phyloP scores from a whole-genome alignment of 2,113 vertebrate species.

The Butorides virescens region DNA sequence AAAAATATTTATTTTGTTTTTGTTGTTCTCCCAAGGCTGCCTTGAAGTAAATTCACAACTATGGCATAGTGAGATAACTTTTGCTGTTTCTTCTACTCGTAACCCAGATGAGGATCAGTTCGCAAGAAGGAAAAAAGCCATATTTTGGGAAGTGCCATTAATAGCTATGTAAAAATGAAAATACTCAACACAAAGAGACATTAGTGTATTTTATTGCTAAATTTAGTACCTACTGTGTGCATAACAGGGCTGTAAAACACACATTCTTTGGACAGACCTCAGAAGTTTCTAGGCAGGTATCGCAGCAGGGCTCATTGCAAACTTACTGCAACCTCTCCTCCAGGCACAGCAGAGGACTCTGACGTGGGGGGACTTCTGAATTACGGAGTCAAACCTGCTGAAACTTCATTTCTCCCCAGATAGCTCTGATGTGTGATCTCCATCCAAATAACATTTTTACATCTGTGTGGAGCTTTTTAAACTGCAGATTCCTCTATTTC shows the following conservation, averaged over 20 bases:
- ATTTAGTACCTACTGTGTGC: neutral
- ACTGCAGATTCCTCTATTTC: neutral
- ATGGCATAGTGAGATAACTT: neutral
- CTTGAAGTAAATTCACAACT: neutral
- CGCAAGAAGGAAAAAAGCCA: neutral
- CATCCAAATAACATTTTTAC: neutral
- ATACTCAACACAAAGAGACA: neutral
- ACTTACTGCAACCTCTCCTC: neutral
- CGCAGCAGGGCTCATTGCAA: neutral
- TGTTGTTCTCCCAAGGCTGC: neutral
- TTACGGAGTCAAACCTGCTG: neutral
- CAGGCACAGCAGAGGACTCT: neutral
- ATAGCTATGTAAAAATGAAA: neutral
- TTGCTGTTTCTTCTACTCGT: neutral
- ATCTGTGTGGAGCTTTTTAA: neutral
- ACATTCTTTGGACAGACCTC: neutral
- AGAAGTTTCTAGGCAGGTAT: neutral
- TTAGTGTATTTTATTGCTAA: neutral
- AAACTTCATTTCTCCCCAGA: neutral
- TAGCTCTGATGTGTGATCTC: neutral
- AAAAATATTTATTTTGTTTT: neutral
- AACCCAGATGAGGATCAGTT: neutral
- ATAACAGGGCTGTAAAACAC: neutral
- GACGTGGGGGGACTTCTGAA: neutral
- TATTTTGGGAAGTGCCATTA: neutral